phyloP scores from a whole-genome alignment of 2,113 vertebrate species.

The Salvelinus fontinalis region DNA sequence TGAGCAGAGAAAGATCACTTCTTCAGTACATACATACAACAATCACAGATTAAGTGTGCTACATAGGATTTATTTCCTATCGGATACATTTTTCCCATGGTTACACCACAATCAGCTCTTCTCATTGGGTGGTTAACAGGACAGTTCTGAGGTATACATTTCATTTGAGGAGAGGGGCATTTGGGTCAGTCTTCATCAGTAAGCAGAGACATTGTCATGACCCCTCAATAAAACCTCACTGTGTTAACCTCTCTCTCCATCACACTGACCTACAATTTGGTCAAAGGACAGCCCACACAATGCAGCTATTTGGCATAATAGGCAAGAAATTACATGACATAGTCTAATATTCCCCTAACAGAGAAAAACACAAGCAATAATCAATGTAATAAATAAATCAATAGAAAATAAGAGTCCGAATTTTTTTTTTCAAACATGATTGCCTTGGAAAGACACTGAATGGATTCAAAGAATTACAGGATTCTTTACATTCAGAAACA shows the following conservation, averaged over 20 bases:
- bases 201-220: not conserved
- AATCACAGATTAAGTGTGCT: not conserved
- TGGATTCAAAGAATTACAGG: constrained; percentile 13
- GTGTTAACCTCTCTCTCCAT: not conserved
- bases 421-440: not conserved
- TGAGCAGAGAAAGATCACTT: not conserved
- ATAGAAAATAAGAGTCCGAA: constrained; percentile 25
- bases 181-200: constrained; percentile 4
- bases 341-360: not conserved
- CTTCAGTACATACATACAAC: not conserved
- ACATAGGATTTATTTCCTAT: constrained; percentile 42
- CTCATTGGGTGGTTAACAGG: constrained; percentile 25
- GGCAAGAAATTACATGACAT: constrained; percentile 12
- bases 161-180: not conserved
- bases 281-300: not conserved
- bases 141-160: constrained; percentile 28
- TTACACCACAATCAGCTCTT: constrained; percentile 45
- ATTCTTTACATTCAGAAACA: constrained; percentile 25
- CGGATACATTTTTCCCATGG: not conserved
- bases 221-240: not conserved
- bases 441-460: constrained; percentile 30
- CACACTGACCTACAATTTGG: constrained; percentile 1
- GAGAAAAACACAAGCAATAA: constrained; percentile 8
- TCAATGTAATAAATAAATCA: constrained; percentile 29
- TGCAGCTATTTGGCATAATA: constrained; percentile 25